Evolutionary conservation across 2,888 invertebrate species (phyloP), one percentile per base, ranked within the genome.

Genomic region (Sarcophaga rosellei): DNA sequence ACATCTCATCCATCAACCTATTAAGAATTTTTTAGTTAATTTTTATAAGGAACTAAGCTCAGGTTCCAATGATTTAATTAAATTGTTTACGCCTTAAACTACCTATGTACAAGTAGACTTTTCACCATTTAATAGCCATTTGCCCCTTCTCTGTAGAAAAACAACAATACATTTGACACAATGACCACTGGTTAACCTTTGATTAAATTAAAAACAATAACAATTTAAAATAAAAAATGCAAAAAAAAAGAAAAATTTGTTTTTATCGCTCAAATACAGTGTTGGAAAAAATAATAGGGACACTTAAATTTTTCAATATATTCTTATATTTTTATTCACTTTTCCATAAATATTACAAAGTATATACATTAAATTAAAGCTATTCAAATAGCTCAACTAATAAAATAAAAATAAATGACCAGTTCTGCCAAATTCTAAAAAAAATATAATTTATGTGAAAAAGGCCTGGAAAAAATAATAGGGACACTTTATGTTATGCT

Each of bases 121-220:
- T 76, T n/a, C 15, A 15, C 20, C n/a, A 4, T 44, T 57, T 57
- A 66, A 53, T 76, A 62, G 25, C 47, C 61, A 44, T 70, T 78
- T 79, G 10, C 35, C 47, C 53, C 25, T 25, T 78, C 69, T 5
- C 21, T 25, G 35, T 20, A 57, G 35, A 53, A 57, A 44, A 47
- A 68, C 20, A 66, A 82, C 65, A 77, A 47, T 47, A 79, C 78
- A 84, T 79, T 78, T 84, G 84, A 84, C 78, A 79, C 84, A 84
- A 79, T 84, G 79, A 75, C 84, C 84, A 75, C 69, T 79, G 74
- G 84, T 84, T 84, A 79, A 74, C 83, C 74, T 83, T 35, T 74
- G 69, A 79, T 84, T 79, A 74, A 79, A 75, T 84, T 84, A 74
- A 79, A 47, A 83, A 75, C 72, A 53, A 63, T 74, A 81, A 62